Evolutionary conservation across 2,113 vertebrate species (phyloP).

Genomic region (Thamnaconus septentrionalis): DNA sequence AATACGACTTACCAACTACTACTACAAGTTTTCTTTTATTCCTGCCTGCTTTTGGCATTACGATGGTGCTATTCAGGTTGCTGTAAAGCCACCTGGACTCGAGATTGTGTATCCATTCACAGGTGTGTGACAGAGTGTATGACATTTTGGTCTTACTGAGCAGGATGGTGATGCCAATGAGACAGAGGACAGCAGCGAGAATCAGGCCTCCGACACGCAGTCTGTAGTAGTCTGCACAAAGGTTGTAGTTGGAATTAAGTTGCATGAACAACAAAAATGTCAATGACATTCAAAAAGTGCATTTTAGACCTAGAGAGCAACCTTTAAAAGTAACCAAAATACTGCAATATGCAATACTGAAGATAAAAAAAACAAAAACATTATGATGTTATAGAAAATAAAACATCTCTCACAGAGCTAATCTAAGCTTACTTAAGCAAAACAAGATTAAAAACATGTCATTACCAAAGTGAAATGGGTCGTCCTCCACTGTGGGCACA

Average conservation of each 20-base stretch:
- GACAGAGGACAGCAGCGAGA: constrained; percentile 82
- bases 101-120: too few species aligned
- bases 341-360: too few species aligned
- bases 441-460: not conserved
- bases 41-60: too few species aligned
- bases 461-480: constrained; percentile 79
- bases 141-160: constrained; percentile 79
- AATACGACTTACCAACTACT: too few species aligned
- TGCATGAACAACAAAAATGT: not conserved
- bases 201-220: constrained; percentile 84
- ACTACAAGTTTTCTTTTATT: too few species aligned
- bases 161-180: constrained; percentile 83
- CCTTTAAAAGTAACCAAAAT: not conserved
- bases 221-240: constrained; percentile 79
- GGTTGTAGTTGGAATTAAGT: not conserved
- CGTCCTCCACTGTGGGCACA: constrained; percentile 56
- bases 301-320: not conserved
- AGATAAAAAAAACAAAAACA: not conserved
- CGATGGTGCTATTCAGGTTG: too few species aligned
- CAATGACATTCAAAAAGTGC: not conserved
- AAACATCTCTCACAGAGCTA: too few species aligned
- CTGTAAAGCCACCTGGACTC: too few species aligned
- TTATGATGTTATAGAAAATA: not conserved
- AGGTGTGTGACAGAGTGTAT: too few species aligned
- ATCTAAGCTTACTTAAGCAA: not conserved